These are phyloP conservation scores for Propithecus coquereli DNA, from an alignment of 2,113 vertebrate genomes.

Conservation along the genomic window DNA sequence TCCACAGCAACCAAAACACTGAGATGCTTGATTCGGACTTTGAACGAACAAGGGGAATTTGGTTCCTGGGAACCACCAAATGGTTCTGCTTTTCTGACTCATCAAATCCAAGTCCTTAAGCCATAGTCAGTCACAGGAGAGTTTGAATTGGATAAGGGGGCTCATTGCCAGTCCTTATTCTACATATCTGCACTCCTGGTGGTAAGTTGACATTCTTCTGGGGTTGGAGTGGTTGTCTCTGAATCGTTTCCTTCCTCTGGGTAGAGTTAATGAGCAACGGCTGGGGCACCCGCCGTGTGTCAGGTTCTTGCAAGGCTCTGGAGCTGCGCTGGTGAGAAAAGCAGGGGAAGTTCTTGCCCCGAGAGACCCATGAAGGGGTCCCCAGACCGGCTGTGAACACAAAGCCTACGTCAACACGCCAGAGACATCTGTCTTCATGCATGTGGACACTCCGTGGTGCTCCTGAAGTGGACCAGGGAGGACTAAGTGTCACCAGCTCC, in stretches of 20 bases:
- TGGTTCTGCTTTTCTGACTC: background rate
- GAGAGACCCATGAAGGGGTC: background rate
- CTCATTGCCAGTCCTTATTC: background rate
- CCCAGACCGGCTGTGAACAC: accelerated
- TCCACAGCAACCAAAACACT: too few relatives aligned
- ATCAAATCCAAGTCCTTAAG: accelerated
- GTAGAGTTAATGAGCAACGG: background rate
- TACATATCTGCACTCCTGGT: background rate
- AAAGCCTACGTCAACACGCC: accelerated
- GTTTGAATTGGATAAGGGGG: background rate
- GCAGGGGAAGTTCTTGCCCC: background rate
- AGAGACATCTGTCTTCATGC: background rate
- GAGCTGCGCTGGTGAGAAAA: background rate
- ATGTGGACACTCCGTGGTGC: accelerated
- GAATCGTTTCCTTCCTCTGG: background rate
- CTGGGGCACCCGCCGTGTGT: accelerated
- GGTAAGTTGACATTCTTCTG: background rate
- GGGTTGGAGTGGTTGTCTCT: background rate
- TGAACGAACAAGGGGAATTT: background rate
- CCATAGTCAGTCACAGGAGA: too few relatives aligned
- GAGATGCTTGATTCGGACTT: background rate
- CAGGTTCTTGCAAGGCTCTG: background rate
- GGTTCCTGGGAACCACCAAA: background rate
- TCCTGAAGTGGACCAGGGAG: background rate
- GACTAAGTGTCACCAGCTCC: too few relatives aligned